Evolutionary conservation across 2,113 vertebrate genomes (phyloP).

Genomic region (Meleagris gallopavo): DNA sequence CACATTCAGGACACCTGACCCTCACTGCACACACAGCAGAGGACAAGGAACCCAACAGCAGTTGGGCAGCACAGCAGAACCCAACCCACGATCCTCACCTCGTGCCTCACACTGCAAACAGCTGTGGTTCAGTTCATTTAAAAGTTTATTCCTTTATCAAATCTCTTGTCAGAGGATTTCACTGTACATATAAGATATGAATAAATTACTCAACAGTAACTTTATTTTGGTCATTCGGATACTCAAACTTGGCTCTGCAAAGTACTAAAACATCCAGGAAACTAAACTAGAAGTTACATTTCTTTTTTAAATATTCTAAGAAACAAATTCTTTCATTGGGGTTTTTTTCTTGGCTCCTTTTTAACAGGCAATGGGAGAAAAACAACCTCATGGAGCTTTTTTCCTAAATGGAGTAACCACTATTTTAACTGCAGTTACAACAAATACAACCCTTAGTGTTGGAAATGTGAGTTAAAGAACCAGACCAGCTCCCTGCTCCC

Average conservation of each 20-base stretch:
- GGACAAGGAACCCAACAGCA: background rate
- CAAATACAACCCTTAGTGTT: background rate
- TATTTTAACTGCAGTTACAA: background rate
- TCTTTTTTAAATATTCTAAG: background rate
- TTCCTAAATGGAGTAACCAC: background rate
- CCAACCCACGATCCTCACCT: background rate
- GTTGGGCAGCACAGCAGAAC: background rate
- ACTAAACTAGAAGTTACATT: slow-evolving; percentile 50
- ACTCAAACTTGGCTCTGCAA: slow-evolving; percentile 5
- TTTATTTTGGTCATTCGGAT: slow-evolving; percentile 53
- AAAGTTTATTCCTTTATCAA: slow-evolving; percentile 46
- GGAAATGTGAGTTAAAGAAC: background rate
- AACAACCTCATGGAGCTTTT: background rate
- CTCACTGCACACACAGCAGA: background rate
- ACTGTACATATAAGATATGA: slow-evolving; percentile 7
- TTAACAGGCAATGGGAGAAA: background rate
- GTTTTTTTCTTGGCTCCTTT: background rate
- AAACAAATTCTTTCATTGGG: background rate
- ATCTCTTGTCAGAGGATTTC: background rate
- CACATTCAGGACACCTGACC: no score
- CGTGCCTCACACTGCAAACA: background rate
- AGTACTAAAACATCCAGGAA: slow-evolving; percentile 58
- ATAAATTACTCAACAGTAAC: slow-evolving; percentile 64
- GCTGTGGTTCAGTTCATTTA: background rate
- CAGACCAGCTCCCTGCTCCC: background rate